These are phyloP conservation scores for Paramuricea clavata DNA, from an alignment of 92 coral and sea anemone species.

Conservation along the genomic window DNA sequence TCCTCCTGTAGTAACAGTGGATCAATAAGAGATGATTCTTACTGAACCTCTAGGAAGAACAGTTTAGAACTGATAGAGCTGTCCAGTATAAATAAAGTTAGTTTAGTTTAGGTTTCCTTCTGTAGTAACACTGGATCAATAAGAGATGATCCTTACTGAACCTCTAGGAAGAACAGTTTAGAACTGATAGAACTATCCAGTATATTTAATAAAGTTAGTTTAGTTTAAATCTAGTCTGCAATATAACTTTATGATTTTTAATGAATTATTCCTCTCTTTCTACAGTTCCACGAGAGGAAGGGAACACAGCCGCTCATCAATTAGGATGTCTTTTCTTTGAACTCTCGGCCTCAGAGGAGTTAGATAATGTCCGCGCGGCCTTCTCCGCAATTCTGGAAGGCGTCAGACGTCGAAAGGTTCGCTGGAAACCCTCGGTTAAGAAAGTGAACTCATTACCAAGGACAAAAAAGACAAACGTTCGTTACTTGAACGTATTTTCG, in stretches of 20 bases:
- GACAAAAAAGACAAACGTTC: constrained; percentile 49
- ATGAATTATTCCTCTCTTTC: too few species aligned
- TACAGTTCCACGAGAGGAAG: constrained; percentile 88
- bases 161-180: not conserved
- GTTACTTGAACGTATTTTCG: constrained; percentile 43
- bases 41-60: too few species aligned
- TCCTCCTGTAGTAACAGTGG: too few species aligned
- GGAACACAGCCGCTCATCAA: constrained; percentile 91
- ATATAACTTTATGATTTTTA: too few species aligned
- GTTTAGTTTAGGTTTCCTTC: too few species aligned
- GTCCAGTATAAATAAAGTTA: too few species aligned
- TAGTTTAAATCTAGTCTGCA: not conserved
- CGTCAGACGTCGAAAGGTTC: constrained; percentile 21
- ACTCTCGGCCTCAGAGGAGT: constrained; percentile 95
- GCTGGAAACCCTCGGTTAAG: constrained; percentile 44
- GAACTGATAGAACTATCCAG: not conserved
- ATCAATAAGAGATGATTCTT: too few species aligned
- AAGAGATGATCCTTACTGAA: too few species aligned
- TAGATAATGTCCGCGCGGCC: constrained; percentile 88
- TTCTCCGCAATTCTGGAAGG: constrained; percentile 48
- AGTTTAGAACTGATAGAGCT: too few species aligned
- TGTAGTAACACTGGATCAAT: too few species aligned
- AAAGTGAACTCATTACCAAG: constrained; percentile 49
- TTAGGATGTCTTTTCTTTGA: constrained; percentile 98
- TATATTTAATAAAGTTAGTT: too few species aligned